Base-by-base conservation (phyloP, 2,113 vertebrate species). In the Chaetodon auriga region DNA sequence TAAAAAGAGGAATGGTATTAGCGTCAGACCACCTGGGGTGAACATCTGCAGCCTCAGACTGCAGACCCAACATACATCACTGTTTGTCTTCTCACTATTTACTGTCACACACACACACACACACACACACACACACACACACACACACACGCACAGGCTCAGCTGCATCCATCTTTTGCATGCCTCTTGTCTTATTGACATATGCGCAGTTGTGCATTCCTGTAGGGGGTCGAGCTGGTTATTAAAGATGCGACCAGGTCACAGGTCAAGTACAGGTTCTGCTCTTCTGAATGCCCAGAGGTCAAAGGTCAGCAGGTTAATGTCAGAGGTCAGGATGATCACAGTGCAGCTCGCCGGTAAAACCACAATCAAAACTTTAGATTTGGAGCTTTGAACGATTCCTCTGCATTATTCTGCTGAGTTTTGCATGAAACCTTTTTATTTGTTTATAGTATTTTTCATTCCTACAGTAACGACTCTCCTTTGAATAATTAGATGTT, bases 401-500 rank as follows among this genome's bases (percentile, higher is more conserved):
- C 7, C 13, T 54, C 5, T 41, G 2, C 45, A 5, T 77, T 70
- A 35, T 89, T 83, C 36, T 83, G 68, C 72, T 68, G 69, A 70
- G 53, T 57, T 73, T 57, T 49, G 66, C 70, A 72, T 48, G 36
- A 57, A 83, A 80, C 58, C 71, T 82, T 90, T 81, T 83, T 84
- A 84, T 91, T 85, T 93, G 76, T 87, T 87, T 88, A 51, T 83
- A 38, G 69, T 76, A 58, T 82, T 48, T 90, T 81, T 57, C 71
- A 57, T 75, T 89, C 68, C 80, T 73, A 68, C 68, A 78, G 82
- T 87, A 91, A 92, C 84, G 14, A 76, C 65, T 79, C 89, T 89
- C 72, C 68, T 80, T 83, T 90, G 91, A 93, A 93, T 94, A 92
- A 93, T 94, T 93, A 92, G 65, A 90, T 78, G 83, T 87, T 89